Evolutionary conservation across 2,797 vertebrate genomes (phyloP), one percentile per base, ranked within the genome.

Genomic region (Sebastes steindachneri): DNA sequence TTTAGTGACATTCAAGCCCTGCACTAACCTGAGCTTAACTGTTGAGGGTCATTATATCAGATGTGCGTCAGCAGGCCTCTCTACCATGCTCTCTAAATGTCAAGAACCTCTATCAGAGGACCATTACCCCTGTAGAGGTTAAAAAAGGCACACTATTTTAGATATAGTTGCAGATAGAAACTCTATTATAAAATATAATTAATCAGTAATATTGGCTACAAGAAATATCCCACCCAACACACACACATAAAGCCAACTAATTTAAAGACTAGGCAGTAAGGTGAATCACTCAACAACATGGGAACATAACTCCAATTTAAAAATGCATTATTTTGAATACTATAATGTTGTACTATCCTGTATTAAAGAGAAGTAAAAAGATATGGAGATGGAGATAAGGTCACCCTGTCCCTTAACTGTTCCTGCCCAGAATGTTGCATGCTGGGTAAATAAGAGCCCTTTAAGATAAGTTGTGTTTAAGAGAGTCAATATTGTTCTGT

Each of bases 381-480:
- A 45, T 45, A 41, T 41, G 37, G 37, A 41, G 5, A 41, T 71
- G 15, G 29, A 79, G 28, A 57, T 78, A 85, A 89, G 92, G 89
- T 90, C 84, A 90, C 67, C 3, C 45, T 88, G 76, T 73, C 55
- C 80, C 67, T 80, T 35, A 71, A 68, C 68, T 69, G 64, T 73
- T 78, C 57, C 25, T 77, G 45, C 8, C 9, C 37, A 81, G 75
- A 78, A 59, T 70, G 74, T 67, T 89, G 79, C 86, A 82, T 86
- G 73, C 68, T 83, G 79, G 29, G 79, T 87, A 89, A 87, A 90
- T 75, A 86, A 83, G 62, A 59, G 37, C 58, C 57, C 53, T 12
- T 51, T 59, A 33, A 33, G 85, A 91, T 90, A 93, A 87, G 78
- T 37, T 75, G 37, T 77, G 73, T 85, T 80, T 78, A 65, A 80